Base-by-base conservation (phyloP, 2,797 vertebrate species). In the Lepilemur ruficaudatus region DNA sequence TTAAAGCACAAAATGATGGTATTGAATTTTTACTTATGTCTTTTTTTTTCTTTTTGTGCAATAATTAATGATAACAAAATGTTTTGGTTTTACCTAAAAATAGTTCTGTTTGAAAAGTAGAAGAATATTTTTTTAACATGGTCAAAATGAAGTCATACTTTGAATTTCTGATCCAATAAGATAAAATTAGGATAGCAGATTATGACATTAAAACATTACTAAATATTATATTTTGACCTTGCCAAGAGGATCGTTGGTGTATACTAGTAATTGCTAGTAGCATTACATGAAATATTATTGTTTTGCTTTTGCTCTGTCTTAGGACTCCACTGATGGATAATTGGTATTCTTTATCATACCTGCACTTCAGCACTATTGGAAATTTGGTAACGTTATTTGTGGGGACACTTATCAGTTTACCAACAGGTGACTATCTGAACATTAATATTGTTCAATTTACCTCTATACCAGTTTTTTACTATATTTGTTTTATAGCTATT, bases 331-430 rank as follows among this genome's bases (percentile, higher is more conserved):
- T 99, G 96, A 99, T 99, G 97, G 99, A 99, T 94, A 98, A 97
- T 92, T 99, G 99, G 99, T 99, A 99, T 98, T 99, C 99, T 20
- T 86, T 99, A 91, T 99, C 99, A 55, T 99, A 99, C 96, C 98
- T 99, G 65, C 99, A 99, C 98, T 99, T 99, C 98, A 99, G 99
- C 95, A 99, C 99, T 5, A 20, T 99, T 95, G 99, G 99, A 90
- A 99, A 99, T 7, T 95, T 99, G 67, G 91, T 96, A 75, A 98
- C 99, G 0, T 3, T 99, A 65, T 5, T 50, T 5, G 98, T 99
- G 94, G 99, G 99, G 83, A 96, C 99, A 63, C 97, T 99, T 48
- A 89, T 99, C 96, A 99, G 99, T 97, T 94, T 99, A 28, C 38
- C 99, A 57, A 99, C 99, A 99, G 99, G 99, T 99, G 99, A 72